Evolutionary conservation across 2,113 vertebrate species (phyloP).

Genomic region (Cyphomyrus plagiostoma): DNA sequence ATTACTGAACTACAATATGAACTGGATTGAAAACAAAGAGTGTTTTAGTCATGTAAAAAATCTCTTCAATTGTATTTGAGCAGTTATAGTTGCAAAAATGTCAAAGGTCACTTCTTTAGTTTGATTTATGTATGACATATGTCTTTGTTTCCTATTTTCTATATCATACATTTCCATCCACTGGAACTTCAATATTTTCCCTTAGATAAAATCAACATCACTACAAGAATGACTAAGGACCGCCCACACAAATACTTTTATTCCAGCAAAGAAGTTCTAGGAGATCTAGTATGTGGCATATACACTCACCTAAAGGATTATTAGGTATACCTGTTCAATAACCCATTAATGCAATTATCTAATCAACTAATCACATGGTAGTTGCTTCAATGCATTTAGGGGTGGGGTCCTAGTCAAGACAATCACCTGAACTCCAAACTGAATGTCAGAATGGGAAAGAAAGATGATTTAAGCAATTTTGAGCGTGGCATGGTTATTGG

Average conservation of each 20-base stretch:
- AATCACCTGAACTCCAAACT: too few species aligned
- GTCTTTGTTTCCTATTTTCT: not conserved
- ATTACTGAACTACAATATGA: not conserved
- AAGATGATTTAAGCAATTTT: too few species aligned
- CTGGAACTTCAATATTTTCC: not conserved
- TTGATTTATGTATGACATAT: not conserved
- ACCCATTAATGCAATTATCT: too few species aligned
- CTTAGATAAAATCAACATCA: not conserved
- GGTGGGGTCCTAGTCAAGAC: too few species aligned
- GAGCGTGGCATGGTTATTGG: too few species aligned
- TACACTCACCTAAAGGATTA: too few species aligned
- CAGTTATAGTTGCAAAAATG: not conserved
- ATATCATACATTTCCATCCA: not conserved
- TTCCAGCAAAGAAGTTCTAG: not conserved
- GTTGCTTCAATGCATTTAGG: slow-evolving; percentile 33
- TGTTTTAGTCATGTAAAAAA: not conserved
- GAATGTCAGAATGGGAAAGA: too few species aligned
- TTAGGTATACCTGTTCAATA: too few species aligned
- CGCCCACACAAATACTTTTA: not conserved
- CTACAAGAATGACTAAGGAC: not conserved
- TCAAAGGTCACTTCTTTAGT: not conserved
- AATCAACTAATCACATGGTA: too few species aligned
- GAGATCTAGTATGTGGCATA: not conserved
- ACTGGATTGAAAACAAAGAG: not conserved
- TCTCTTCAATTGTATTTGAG: not conserved